Conservation (phyloP, 2,113 vertebrate genomes). For the Gasterosteus nipponicus region DNA sequence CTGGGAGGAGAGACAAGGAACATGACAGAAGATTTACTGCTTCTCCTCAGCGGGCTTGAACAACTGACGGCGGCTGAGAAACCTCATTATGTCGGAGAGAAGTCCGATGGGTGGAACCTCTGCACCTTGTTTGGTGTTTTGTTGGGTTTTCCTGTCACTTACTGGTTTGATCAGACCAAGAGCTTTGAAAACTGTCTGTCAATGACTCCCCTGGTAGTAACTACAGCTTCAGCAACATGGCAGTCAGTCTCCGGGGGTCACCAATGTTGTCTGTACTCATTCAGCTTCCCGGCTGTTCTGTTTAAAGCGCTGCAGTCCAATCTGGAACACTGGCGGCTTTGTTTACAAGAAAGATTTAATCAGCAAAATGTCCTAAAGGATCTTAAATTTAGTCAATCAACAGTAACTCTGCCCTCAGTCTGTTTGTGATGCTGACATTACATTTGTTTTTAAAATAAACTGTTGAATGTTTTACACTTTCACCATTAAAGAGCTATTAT, state of each 20-base stretch:
- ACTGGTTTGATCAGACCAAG: slow-evolving; percentile 82
- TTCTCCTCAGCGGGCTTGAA: slow-evolving; percentile 64
- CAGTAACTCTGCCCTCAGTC: slow-evolving; percentile 84
- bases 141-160: slow-evolving; percentile 88
- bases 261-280: slow-evolving; percentile 86
- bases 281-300: slow-evolving; percentile 88
- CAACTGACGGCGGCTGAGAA: slow-evolving; percentile 34
- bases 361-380: slow-evolving; percentile 84
- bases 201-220: slow-evolving; percentile 85
- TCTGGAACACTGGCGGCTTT: slow-evolving; percentile 80
- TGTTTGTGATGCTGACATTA: slow-evolving; percentile 78
- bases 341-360: slow-evolving; percentile 79
- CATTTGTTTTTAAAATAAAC: slow-evolving; percentile 34
- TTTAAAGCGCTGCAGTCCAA: slow-evolving; percentile 60
- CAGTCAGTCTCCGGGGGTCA: slow-evolving; percentile 59
- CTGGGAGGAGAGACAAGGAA: slow-evolving; percentile 56
- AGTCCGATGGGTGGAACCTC: slow-evolving; percentile 84
- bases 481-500: slow-evolving; percentile 12
- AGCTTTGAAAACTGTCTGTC: slow-evolving; percentile 87
- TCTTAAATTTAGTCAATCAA: slow-evolving; percentile 81
- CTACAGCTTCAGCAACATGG: slow-evolving; percentile 79
- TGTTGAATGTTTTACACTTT: slow-evolving; percentile 14
- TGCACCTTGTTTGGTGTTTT: slow-evolving; percentile 90
- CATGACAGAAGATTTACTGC: slow-evolving; percentile 70
- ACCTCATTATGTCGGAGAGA: slow-evolving; percentile 60